Evolutionary conservation across 2,888 invertebrate species (phyloP).

Genomic region (Cremastinae sp.): DNA sequence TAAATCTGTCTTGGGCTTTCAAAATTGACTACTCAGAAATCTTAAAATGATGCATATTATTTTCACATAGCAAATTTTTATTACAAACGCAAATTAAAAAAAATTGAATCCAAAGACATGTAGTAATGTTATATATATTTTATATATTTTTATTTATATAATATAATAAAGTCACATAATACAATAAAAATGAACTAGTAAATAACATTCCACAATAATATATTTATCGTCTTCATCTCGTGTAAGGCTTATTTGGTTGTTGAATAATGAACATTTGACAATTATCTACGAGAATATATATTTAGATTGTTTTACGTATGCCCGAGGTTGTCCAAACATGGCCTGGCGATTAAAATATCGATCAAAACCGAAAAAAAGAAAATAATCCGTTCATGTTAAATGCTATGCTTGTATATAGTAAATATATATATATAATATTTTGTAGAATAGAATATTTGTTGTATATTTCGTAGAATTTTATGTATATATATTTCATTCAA

Average conservation of each 20-base stretch:
- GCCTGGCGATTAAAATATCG: conserved; percentile 62
- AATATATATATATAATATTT: conserved; percentile 43
- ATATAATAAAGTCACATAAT: conserved; percentile 62
- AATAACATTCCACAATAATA: conserved; percentile 72
- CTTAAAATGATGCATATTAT: too few relatives aligned
- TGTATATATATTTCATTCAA: conserved; percentile 57
- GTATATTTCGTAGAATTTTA: conserved; percentile 56
- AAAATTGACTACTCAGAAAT: too few relatives aligned
- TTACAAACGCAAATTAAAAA: background rate
- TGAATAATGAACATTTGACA: conserved; percentile 55
- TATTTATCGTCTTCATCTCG: conserved; percentile 45
- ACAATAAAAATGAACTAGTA: conserved; percentile 67
- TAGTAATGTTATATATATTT: conserved; percentile 41
- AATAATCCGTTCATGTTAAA: conserved; percentile 47
- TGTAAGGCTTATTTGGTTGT: conserved; percentile 63
- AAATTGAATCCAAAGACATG: conserved; percentile 1
- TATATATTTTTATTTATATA: conserved; percentile 49
- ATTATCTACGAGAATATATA: conserved; percentile 35
- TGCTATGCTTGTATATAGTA: conserved; percentile 64
- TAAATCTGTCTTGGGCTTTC: too few relatives aligned
- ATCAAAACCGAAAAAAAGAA: conserved; percentile 62
- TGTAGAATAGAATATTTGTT: conserved; percentile 57
- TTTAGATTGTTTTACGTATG: conserved; percentile 13
- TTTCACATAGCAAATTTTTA: too few relatives aligned
- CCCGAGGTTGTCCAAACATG: conserved; percentile 58